Evolutionary conservation across 2,113 vertebrate genomes (phyloP), one percentile per base, ranked within the genome.

Genomic region (Brachypteracias leptosomus): DNA sequence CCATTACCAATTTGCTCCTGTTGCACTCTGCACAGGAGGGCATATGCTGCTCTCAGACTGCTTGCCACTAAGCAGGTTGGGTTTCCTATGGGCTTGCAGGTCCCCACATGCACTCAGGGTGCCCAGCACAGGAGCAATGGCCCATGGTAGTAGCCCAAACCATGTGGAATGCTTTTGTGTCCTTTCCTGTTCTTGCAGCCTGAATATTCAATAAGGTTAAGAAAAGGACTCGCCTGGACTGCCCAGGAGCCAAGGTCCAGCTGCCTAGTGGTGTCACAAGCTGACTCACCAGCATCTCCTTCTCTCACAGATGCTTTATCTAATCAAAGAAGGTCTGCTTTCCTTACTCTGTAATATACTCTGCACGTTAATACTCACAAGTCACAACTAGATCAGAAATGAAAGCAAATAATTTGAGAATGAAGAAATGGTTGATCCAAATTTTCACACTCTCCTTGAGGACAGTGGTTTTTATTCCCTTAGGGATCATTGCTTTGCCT

Each of bases 201-300:
- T 55, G 13, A 29, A 28, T 73, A 62, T 26, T 59, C 74, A 55
- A 63, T 8, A 82, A 11, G 4, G 22, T 55, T 81, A 89, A 81
- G 19, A 22, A 38, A 68, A 88, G 21, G 16, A 16, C 4, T 5
- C 1, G 26, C 25, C 40, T 87, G 22, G 12, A 13, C 33, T 35
- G 16, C 21, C 42, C 28, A 46, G 49, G 20, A 90, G 31, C 21
- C 19, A 22, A 81, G 16, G n/a, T 40, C 22, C 40, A 63, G 8
- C 24, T 51, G 29, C 38, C 29, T 47, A 29, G 21, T 16, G 33
- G 31, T 57, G 14, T 40, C 57, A 67, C n/a, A 72, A 57, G 24
- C 36, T 0, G 0, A n/a, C 11, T 38, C 38, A 81, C 24, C 9
- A 58, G 13, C 31, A 71, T 11, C 47, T 77, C n/a, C 35, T 25